Evolutionary conservation across 2,888 invertebrate species (phyloP).

Genomic region (Arctia plantaginis): DNA sequence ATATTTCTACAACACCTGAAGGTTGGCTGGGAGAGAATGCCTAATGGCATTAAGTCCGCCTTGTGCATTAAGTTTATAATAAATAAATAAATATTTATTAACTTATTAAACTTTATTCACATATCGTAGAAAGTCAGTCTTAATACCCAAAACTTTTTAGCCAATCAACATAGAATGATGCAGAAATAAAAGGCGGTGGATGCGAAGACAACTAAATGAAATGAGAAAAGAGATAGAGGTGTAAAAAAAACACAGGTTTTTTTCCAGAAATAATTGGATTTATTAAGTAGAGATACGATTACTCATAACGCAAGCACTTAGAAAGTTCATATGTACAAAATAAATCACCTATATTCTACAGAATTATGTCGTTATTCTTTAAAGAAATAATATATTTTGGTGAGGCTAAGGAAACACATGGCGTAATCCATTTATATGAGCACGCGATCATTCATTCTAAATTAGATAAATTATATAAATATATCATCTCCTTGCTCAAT

Average conservation of each 20-base stretch:
- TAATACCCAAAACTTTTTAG: too few relatives aligned
- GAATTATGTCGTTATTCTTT: conserved; percentile 41
- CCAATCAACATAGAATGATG: not conserved
- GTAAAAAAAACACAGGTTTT: not conserved
- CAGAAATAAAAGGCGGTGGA: too few relatives aligned
- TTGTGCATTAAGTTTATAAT: too few relatives aligned
- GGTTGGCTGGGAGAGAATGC: too few relatives aligned
- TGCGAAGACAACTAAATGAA: not conserved
- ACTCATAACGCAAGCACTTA: conserved; percentile 9
- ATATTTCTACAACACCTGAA: too few relatives aligned
- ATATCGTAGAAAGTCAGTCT: not conserved
- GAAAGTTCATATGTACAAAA: conserved; percentile 25
- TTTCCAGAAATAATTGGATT: not conserved
- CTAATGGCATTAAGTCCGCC: too few relatives aligned
- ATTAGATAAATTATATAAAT: conserved; percentile 49
- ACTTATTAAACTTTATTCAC: not conserved
- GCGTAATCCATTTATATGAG: conserved; percentile 41
- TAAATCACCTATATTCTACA: conserved; percentile 43
- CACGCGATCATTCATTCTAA: conserved; percentile 47
- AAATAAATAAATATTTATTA: too few relatives aligned
- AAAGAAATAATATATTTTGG: conserved; percentile 51
- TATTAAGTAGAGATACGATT: not conserved
- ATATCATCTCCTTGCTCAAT: conserved; percentile 51
- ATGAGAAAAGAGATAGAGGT: not conserved
- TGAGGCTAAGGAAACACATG: conserved; percentile 42